Percentiles rank a stretch among this genome's conserved stretches.
Evolutionary conservation across 2,888 invertebrate species (phyloP).

Genomic region (Morpho helenor): DNA sequence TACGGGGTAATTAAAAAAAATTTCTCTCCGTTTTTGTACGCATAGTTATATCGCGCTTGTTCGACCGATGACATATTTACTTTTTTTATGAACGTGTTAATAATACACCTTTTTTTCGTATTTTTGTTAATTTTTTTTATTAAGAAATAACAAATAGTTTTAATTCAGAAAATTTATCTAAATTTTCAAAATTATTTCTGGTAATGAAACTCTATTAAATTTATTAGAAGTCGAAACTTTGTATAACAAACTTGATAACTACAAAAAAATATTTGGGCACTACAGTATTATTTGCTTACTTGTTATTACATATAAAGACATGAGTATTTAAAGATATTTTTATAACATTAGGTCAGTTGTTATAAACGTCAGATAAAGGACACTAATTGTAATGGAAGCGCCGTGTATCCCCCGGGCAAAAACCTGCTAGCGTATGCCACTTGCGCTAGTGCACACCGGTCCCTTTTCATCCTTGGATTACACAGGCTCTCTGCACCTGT

Average conservation of each 20-base stretch:
- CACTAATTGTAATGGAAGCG: slow-evolving; percentile 64
- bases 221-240: no score
- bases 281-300: neutral
- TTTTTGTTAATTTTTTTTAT: no score
- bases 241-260: no score
- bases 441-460: slow-evolving; percentile 55
- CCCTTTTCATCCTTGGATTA: slow-evolving; percentile 67
- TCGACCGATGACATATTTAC: slow-evolving; percentile 15
- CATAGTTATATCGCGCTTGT: slow-evolving; percentile 5
- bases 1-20: slow-evolving; percentile 13
- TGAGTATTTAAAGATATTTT: slow-evolving; percentile 6
- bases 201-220: no score
- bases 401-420: slow-evolving; percentile 46
- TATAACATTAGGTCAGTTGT: slow-evolving; percentile 35
- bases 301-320: slow-evolving; percentile 1
- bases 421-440: slow-evolving; percentile 43
- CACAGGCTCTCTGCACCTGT: slow-evolving; percentile 60
- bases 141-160: no score
- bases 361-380: slow-evolving; percentile 58
- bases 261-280: no score
- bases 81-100: neutral
- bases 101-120: no score
- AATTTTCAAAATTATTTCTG: no score
- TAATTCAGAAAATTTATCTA: no score
- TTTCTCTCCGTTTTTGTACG: slow-evolving; percentile 1